Conservation (phyloP, 2,888 invertebrate genomes). For the Notocelia uddmanniana region DNA sequence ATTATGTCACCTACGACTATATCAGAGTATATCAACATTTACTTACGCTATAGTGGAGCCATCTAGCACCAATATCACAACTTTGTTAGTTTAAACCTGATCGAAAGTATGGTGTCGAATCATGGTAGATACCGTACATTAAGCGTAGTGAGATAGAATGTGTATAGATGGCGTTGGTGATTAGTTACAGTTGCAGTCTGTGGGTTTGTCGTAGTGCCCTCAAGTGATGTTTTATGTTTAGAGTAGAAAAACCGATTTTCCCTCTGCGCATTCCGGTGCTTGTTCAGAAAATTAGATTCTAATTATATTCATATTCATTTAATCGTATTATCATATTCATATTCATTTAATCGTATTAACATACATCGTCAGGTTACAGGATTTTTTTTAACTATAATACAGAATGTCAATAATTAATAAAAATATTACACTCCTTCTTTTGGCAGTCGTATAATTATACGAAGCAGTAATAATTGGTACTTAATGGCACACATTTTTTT, state of each 20-base stretch:
- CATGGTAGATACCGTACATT: background rate
- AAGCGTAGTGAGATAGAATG: background rate
- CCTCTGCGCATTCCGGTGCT: background rate
- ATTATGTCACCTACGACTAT: background rate
- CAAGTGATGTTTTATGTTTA: background rate
- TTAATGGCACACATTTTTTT: too few relatives aligned
- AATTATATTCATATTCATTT: too few relatives aligned
- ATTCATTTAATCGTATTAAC: too few relatives aligned
- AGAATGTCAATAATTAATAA: too few relatives aligned
- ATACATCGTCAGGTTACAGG: too few relatives aligned
- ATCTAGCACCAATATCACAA: background rate
- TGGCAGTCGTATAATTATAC: too few relatives aligned
- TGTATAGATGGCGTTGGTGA: constrained; percentile 17
- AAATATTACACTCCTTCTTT: too few relatives aligned
- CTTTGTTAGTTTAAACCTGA: background rate
- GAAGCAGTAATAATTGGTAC: too few relatives aligned
- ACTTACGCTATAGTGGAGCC: background rate
- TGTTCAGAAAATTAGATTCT: background rate
- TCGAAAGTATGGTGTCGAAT: background rate
- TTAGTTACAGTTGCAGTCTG: background rate
- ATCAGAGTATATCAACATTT: background rate
- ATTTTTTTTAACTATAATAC: too few relatives aligned
- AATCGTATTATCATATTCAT: too few relatives aligned
- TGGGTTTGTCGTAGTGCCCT: background rate
- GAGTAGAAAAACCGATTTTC: background rate